phyloP scores from a whole-genome alignment of 2,888 invertebrate genomes.

The Agriopis aurantiaria region DNA sequence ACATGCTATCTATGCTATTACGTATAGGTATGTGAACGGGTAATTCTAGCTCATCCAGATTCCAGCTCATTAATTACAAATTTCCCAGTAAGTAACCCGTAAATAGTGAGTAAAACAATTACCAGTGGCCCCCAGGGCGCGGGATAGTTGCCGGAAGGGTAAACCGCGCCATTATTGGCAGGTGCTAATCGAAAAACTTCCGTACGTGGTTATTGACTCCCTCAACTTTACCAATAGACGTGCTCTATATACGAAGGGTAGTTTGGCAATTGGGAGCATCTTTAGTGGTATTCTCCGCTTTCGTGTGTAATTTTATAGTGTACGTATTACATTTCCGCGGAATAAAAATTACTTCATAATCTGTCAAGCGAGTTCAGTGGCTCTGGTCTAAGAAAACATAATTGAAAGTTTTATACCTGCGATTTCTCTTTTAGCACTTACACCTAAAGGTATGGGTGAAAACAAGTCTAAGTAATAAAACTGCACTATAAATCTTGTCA shows the following conservation, averaged over 20 bases:
- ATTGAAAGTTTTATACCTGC: no score
- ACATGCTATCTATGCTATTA: no score
- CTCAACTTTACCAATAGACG: slow-evolving; percentile 62
- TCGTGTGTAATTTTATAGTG: background rate
- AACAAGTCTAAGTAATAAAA: no score
- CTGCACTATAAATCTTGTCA: no score
- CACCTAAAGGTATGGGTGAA: no score
- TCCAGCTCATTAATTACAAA: slow-evolving; percentile 22
- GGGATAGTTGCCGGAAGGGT: slow-evolving; percentile 47
- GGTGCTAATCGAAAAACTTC: slow-evolving; percentile 70
- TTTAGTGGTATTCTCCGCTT: background rate
- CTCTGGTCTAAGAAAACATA: no score
- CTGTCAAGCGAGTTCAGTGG: no score
- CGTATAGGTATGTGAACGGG: background rate
- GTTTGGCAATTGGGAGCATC: slow-evolving; percentile 1
- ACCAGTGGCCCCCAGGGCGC: slow-evolving; percentile 11
- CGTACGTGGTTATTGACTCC: slow-evolving; percentile 62
- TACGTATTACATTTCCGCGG: background rate
- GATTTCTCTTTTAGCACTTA: no score
- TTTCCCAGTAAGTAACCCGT: slow-evolving; percentile 15
- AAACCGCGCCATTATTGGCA: slow-evolving; percentile 59
- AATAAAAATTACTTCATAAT: background rate
- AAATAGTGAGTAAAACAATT: slow-evolving; percentile 34
- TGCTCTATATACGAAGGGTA: slow-evolving; percentile 30
- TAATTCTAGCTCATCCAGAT: background rate